phyloP scores from a whole-genome alignment of 2,797 vertebrate genomes.

The Danio tinwini region DNA sequence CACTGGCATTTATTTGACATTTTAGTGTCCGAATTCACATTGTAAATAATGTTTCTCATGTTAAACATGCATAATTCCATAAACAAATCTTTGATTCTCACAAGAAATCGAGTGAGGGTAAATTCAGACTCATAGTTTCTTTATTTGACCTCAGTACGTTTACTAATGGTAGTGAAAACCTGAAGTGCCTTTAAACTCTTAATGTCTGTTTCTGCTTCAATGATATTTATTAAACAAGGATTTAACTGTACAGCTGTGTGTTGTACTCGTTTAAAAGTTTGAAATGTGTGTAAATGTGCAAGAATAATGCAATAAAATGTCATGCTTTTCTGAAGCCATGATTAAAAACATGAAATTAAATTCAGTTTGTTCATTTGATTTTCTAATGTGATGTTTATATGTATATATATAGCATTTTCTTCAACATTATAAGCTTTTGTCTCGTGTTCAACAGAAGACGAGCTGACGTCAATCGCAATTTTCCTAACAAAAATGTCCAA shows the following conservation, averaged over 20 bases:
- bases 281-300: constrained; percentile 18
- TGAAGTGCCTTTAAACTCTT: constrained; percentile 32
- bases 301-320: not conserved
- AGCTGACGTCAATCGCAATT: too few species aligned
- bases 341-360: not conserved
- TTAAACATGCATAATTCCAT: not conserved
- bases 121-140: not conserved
- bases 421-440: too few species aligned
- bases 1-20: not conserved
- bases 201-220: constrained; percentile 31
- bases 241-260: not conserved
- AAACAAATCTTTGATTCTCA: not conserved
- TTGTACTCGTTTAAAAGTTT: not conserved
- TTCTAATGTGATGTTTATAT: too few species aligned
- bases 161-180: not conserved
- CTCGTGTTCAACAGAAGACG: too few species aligned
- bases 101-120: not conserved
- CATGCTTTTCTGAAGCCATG: not conserved
- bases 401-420: too few species aligned
- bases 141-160: constrained; percentile 20
- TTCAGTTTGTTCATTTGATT: too few species aligned
- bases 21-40: constrained; percentile 12
- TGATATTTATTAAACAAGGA: constrained; percentile 50
- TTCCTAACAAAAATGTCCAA: too few species aligned
- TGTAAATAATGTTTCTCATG: not conserved